Conservation (phyloP, 1,140 invertebrate genomes). For the Drosophila dunni region DNA sequence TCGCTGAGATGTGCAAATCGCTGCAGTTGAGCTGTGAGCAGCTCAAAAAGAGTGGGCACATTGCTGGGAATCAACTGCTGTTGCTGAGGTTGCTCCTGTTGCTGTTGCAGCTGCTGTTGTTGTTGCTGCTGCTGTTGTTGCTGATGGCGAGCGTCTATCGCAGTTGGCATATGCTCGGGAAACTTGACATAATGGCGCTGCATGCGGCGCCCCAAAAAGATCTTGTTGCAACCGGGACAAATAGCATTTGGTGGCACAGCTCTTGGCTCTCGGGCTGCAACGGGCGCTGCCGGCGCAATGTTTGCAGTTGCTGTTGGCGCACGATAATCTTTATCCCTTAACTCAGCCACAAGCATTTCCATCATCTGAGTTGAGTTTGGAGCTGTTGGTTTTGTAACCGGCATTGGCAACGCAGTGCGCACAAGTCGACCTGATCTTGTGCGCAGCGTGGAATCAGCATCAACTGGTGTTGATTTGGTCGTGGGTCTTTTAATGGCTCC, state of each 20-base stretch:
- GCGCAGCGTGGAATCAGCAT: constrained; percentile 36
- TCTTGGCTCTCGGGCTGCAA: constrained; percentile 17
- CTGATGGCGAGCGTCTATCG: constrained; percentile 14
- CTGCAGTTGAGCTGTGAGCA: constrained; percentile 70
- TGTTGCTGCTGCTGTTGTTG: neutral
- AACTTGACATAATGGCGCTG: constrained; percentile 76
- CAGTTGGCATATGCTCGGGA: constrained; percentile 72
- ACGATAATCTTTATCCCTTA: constrained; percentile 67
- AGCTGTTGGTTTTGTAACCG: constrained; percentile 2
- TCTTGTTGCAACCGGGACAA: constrained; percentile 77
- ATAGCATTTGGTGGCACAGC: constrained; percentile 67
- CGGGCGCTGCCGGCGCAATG: neutral
- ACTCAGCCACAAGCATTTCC: constrained; percentile 49
- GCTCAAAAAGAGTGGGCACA: constrained; percentile 59
- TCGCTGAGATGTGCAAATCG: constrained; percentile 68
- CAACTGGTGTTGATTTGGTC: constrained; percentile 9
- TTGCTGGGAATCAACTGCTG: neutral
- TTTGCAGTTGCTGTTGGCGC: constrained; percentile 9
- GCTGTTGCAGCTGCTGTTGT: neutral
- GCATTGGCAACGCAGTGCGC: constrained; percentile 42
- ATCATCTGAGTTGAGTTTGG: constrained; percentile 43
- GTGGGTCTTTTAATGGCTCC: neutral
- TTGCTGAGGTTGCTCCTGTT: constrained; percentile 4
- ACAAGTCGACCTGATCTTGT: constrained; percentile 65
- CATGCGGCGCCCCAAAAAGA: constrained; percentile 75